Conservation (phyloP, 2,797 vertebrate genomes). For the Acanthurus tractus region DNA sequence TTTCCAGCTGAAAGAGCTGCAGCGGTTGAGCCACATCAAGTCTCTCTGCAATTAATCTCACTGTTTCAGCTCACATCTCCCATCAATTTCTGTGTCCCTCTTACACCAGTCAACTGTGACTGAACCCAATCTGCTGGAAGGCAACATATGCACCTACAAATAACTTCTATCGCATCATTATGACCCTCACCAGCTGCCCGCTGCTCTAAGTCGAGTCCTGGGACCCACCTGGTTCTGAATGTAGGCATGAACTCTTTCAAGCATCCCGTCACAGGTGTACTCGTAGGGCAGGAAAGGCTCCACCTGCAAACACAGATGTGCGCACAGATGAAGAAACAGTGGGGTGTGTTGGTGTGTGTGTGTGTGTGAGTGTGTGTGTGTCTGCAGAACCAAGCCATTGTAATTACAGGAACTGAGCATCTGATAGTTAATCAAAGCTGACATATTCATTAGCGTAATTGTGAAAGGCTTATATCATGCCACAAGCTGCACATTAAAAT, state of each 20-base stretch:
- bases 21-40: neutral
- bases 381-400: conserved; percentile 13
- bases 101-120: neutral
- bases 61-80: neutral
- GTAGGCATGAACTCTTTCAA: conserved; percentile 95
- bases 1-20: neutral
- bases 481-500: conserved; percentile 72
- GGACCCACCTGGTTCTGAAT: conserved; percentile 95
- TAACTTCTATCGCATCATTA: neutral
- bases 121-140: neutral
- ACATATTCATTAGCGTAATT: conserved; percentile 84
- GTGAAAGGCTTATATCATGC: conserved; percentile 69
- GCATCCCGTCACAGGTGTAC: conserved; percentile 97
- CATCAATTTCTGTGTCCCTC: neutral
- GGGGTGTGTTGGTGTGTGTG: neutral
- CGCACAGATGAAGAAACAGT: conserved; percentile 40
- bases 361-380: neutral
- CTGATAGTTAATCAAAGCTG: conserved; percentile 78
- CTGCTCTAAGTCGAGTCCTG: neutral
- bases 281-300: conserved; percentile 96
- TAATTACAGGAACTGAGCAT: conserved; percentile 66
- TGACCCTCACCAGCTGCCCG: neutral
- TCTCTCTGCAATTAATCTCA: neutral
- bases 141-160: neutral
- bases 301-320: conserved; percentile 85